Evolutionary conservation across 2,113 vertebrate genomes (phyloP).

Genomic region (Cebus imitator): DNA sequence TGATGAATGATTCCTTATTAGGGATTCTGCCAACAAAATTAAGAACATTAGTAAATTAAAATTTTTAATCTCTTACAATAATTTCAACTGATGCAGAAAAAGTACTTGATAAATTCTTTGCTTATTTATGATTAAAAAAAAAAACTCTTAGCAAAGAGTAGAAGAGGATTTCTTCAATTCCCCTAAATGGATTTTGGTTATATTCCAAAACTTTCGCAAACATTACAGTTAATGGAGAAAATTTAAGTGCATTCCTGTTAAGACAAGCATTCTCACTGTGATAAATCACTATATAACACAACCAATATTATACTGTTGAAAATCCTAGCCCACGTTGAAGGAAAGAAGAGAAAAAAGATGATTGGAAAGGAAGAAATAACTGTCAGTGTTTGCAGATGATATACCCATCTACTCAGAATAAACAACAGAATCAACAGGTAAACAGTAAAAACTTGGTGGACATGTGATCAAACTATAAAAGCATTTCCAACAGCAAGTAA

Average conservation of each 20-base stretch:
- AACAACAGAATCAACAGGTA: not conserved
- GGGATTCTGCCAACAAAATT: slow-evolving; percentile 25
- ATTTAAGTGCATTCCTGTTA: slow-evolving; percentile 21
- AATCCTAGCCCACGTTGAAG: not conserved
- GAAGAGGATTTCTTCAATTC: slow-evolving; percentile 30
- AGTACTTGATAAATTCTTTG: slow-evolving; percentile 20
- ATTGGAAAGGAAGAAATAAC: not conserved
- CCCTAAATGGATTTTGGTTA: slow-evolving; percentile 1
- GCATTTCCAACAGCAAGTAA: not conserved
- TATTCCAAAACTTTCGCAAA: not conserved
- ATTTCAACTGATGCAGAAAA: slow-evolving; percentile 20
- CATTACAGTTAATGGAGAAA: not conserved
- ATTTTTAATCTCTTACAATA: not conserved
- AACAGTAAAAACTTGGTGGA: not conserved
- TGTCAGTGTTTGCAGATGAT: not conserved
- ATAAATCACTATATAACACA: not conserved
- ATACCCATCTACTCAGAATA: not conserved
- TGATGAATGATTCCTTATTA: not conserved
- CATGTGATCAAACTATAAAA: not conserved
- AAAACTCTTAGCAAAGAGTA: slow-evolving; percentile 31
- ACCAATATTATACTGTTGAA: not conserved
- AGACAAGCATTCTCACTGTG: not conserved
- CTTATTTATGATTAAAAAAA: slow-evolving; percentile 7
- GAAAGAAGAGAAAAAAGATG: not conserved
- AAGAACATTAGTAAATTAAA: slow-evolving; percentile 11